Evolutionary conservation across 2,888 invertebrate species (phyloP).

Genomic region (Sisyra nigra): DNA sequence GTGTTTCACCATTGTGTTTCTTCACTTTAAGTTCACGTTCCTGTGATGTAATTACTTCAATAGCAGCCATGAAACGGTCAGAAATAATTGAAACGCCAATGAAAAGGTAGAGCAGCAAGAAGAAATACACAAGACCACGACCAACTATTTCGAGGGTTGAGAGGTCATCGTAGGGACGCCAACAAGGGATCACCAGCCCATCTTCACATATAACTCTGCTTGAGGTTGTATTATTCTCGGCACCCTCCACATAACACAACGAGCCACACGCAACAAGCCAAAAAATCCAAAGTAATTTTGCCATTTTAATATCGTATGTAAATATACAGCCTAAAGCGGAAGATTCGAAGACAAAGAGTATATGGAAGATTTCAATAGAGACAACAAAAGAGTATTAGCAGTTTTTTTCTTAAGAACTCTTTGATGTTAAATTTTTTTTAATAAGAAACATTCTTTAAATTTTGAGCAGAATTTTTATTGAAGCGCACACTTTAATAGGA

Average conservation of each 20-base stretch:
- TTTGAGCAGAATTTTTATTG: no score
- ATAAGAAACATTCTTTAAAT: neutral
- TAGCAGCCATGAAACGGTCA: slow-evolving; percentile 98
- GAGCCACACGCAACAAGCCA: neutral
- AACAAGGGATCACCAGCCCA: slow-evolving; percentile 77
- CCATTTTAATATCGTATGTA: neutral
- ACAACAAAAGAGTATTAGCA: neutral
- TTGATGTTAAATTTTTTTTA: neutral
- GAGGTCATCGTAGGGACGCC: slow-evolving; percentile 71
- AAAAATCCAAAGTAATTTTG: neutral
- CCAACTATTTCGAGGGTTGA: slow-evolving; percentile 59
- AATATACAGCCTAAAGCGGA: neutral
- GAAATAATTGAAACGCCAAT: slow-evolving; percentile 98
- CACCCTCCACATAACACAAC: neutral
- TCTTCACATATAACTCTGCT: slow-evolving; percentile 43
- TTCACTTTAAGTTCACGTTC: slow-evolving; percentile 89
- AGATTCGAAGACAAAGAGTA: neutral
- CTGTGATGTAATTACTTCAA: slow-evolving; percentile 97
- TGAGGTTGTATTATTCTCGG: neutral
- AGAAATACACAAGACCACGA: slow-evolving; percentile 82
- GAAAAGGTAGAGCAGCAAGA: slow-evolving; percentile 82
- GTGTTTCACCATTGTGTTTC: slow-evolving; percentile 71
- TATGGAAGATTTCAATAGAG: neutral
- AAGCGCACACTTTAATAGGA: no score
- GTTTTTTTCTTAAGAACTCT: neutral